phyloP scores from a whole-genome alignment of 92 coral and sea anemone genomes.

The Pocillopora meandrina region DNA sequence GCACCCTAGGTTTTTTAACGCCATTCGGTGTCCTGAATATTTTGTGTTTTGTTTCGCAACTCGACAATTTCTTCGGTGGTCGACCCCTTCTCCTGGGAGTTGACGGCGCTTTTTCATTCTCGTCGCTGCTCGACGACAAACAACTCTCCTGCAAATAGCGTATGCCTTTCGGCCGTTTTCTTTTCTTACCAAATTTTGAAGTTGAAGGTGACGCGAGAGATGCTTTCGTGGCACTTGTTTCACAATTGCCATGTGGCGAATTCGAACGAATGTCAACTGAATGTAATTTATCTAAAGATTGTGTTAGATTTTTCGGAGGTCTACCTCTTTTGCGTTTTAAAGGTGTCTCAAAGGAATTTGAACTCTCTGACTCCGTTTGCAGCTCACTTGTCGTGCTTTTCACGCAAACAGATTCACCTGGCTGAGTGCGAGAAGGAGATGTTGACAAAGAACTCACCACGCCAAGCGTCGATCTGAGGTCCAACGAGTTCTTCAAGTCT shows the following conservation, averaged over 20 bases:
- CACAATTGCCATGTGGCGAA: constrained; percentile 91
- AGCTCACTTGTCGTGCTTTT: constrained; percentile 27
- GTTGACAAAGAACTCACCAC: constrained; percentile 44
- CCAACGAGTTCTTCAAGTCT: constrained; percentile 6
- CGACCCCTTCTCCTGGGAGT: constrained; percentile 84
- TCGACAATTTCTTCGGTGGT: constrained; percentile 72
- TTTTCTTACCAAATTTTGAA: constrained; percentile 81
- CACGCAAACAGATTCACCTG: constrained; percentile 38
- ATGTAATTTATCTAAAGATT: constrained; percentile 23
- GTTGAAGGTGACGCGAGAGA: constrained; percentile 93
- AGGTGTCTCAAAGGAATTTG: constrained; percentile 51
- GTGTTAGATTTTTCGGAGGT: constrained; percentile 59
- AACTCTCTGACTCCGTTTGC: constrained; percentile 17
- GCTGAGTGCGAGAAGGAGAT: constrained; percentile 29
- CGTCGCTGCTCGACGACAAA: constrained; percentile 76
- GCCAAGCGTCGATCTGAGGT: constrained; percentile 32
- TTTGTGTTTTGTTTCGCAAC: constrained; percentile 63
- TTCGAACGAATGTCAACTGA: constrained; percentile 52
- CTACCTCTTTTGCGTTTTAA: constrained; percentile 72
- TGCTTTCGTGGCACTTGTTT: constrained; percentile 97
- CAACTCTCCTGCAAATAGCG: constrained; percentile 66
- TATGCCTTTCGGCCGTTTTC: constrained; percentile 74
- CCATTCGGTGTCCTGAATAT: constrained; percentile 82
- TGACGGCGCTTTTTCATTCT: constrained; percentile 58
- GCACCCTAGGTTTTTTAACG: constrained; percentile 96